Conservation (phyloP, 2,888 invertebrate genomes). For the Ceriagrion tenellum region DNA sequence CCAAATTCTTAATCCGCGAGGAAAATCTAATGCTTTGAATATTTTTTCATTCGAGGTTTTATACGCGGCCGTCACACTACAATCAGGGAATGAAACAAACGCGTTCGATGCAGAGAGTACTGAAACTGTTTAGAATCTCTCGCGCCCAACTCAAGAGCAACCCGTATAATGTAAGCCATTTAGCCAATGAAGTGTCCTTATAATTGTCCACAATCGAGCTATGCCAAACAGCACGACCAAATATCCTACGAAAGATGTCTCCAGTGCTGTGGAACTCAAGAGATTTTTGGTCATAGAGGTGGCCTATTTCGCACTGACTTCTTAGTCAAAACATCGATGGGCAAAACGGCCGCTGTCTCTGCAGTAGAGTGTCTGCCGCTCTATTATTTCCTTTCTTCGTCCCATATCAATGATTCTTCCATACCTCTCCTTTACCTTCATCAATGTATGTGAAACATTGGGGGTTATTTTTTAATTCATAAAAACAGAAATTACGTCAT, state of each 20-base stretch:
- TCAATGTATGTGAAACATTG: background rate
- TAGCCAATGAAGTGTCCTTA: background rate
- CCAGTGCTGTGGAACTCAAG: background rate
- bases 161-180: background rate
- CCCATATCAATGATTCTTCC: background rate
- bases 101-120: background rate
- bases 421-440: background rate
- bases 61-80: background rate
- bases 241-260: background rate
- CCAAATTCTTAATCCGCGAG: background rate
- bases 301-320: background rate
- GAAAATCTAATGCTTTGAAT: background rate
- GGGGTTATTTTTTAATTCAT: too few relatives aligned
- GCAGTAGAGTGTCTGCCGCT: background rate
- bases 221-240: background rate
- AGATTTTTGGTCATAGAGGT: background rate
- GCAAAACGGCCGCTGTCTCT: background rate
- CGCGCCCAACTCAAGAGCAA: background rate
- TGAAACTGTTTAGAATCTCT: background rate
- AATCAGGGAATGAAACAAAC: background rate
- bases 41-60: background rate
- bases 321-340: background rate
- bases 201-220: background rate
- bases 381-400: background rate
- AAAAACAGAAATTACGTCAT: too few relatives aligned